These are phyloP conservation scores for Sycophila sp. DNA, from an alignment of 1,140 invertebrate species.

Conservation along the genomic window DNA sequence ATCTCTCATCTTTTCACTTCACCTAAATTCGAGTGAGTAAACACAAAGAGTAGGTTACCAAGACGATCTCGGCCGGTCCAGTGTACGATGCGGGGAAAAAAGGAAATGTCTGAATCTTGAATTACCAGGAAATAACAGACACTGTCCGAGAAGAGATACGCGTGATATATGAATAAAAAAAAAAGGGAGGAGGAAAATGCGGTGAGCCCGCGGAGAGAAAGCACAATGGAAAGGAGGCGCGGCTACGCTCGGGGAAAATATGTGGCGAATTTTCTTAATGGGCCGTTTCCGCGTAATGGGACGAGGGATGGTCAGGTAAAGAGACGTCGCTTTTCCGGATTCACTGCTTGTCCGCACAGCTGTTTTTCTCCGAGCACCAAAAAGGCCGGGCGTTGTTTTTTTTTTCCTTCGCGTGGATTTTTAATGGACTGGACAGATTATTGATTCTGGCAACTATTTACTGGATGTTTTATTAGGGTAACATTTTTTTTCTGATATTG, in stretches of 20 bases:
- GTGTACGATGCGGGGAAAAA: neutral
- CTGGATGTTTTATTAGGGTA: too few species aligned
- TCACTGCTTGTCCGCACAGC: neutral
- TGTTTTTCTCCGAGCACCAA: neutral
- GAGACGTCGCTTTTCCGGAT: neutral
- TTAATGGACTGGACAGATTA: neutral
- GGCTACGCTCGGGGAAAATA: neutral
- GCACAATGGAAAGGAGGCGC: neutral
- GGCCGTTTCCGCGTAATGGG: constrained; percentile 2
- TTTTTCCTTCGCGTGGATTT: neutral
- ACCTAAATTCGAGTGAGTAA: neutral
- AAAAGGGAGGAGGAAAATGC: neutral
- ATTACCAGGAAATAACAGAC: constrained; percentile 15
- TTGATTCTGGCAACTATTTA: too few species aligned
- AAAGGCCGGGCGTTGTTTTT: neutral
- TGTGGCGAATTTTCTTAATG: constrained; percentile 22
- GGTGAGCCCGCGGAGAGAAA: neutral
- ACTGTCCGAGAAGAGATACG: neutral
- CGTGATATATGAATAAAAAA: neutral
- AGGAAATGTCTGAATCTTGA: neutral
- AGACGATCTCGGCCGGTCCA: neutral
- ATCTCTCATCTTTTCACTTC: neutral
- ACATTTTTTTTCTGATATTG: too few species aligned
- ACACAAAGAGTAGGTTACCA: neutral
- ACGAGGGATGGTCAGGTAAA: neutral